Evolutionary conservation across 2,888 invertebrate genomes (phyloP), one percentile per base, ranked within the genome.

Genomic region (Lapara coniferarum): DNA sequence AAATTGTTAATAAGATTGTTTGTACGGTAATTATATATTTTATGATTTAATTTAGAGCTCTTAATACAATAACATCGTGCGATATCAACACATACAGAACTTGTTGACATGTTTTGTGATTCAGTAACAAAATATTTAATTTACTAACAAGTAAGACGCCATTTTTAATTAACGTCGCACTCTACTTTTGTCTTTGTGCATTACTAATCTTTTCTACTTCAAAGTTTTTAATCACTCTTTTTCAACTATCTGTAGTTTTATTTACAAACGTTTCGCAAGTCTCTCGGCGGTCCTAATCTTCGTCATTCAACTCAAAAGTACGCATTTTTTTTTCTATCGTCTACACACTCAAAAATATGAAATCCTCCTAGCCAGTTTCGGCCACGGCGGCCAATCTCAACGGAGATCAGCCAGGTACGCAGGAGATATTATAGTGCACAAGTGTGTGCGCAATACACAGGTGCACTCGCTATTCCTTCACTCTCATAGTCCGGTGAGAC

Each of bases 1-100:
- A 77, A 78, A 78, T 77, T 79, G 75, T 73, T 76, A 73, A 77
- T 74, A 73, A 73, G 75, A 74, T 70, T 75, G 74, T 74, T 75
- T 19, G 63, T 63, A 63, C 63, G 13, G 49, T 63, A 63, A 49
- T 49, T 63, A 19, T 46, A 19, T 63, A 63, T 63, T 49, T 37
- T 19, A 19, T 63, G 63, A 63, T 19, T 19, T 63, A 49, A 63
- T 63, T 63, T 63, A 12, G 19, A 3, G 46, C 19, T 63, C 13
- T 7, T 44, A 63, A 49, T 19, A 49, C 19, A 63, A 59, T 59
- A 59, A 59, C 57, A 58, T 59, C 16, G 46, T 44, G 46, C 7
- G 19, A 19, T 16, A 13, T 46, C 13, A 46, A 5, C 49, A 49
- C 25, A 46, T 46, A 46, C 46, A 59, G 5, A 6, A 37, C 5